Evolutionary conservation across 2,797 vertebrate genomes (phyloP), one percentile per base, ranked within the genome.

Genomic region (Salmo trutta): DNA sequence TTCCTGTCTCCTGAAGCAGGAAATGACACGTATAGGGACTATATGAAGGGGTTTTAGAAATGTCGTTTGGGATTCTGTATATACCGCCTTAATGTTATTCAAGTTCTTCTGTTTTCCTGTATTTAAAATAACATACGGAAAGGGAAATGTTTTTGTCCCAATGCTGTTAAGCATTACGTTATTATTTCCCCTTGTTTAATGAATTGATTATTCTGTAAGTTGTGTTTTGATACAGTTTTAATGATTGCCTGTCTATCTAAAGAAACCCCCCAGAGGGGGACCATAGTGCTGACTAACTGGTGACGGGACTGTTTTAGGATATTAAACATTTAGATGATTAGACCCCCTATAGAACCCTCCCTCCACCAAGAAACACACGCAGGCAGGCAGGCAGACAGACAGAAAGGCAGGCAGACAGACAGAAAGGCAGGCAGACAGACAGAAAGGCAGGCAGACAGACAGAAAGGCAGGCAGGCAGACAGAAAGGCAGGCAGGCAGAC

Each of bases 41-140:
- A 80, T 86, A 86, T 89, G 82, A 86, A 85, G 84, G 86, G 79
- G 73, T 85, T 84, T 83, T 87, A 76, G 82, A 41, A 81, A 74
- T 84, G 83, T 84, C 84, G 91, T 90, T 94, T 92, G 90, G 93
- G 91, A 92, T 81, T 91, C 88, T 93, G 94, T 96, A 95, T 91
- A 94, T 93, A 95, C 91, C 94, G 96, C 97, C 96, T 98, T 97
- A 97, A 97, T 93, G 93, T 89, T 94, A 92, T 94, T 94, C 90
- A 88, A 91, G 88, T n/a, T 62, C 59, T 24, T 93, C 86, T 88
- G 92, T 93, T 92, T 90, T 87, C 89, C 88, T 92, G 89, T 93
- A 94, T 94, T 94, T 93, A 93, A 36, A 36, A 36, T 36, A 36
- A 7, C 33, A 6, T 36, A 36, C 7, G 6, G 33, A 36, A 79